Evolutionary conservation across 2,888 invertebrate species (phyloP), one percentile per base, ranked within the genome.

Genomic region (Drosophila rubida): DNA sequence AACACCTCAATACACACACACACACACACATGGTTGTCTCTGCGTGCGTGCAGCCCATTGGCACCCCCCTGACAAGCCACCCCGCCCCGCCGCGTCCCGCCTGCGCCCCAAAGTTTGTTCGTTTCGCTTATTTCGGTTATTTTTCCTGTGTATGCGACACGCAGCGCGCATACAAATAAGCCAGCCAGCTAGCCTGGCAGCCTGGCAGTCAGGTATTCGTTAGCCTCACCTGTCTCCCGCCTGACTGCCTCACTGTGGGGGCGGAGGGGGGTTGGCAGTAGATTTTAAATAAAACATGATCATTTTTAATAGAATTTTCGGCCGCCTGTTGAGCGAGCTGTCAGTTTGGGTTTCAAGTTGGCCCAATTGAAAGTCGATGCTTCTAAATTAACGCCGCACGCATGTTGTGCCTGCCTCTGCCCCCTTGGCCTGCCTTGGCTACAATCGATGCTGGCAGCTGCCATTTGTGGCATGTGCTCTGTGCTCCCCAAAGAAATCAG

Each of bases 141-240:
- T 78, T 72, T 74, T 61, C 46, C 70, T 69, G 65, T 59, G 30
- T n/a, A 58, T 50, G 65, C 57, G 64, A 57, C 68, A 71, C 69
- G 75, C 68, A 81, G 64, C 16, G 68, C 61, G 81, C 71, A 81
- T 86, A 83, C 77, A 79, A 81, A 83, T 86, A 62, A 69, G 70
- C 45, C 46, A 25, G n/a, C n/a, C n/a, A n/a, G n/a, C n/a, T n/a
- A n/a, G n/a, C n/a, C n/a, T n/a, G n/a, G n/a, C n/a, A n/a, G 55
- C 45, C 22, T 22, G 53, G 41, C 4, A 41, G 32, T 32, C 11
- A 39, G 22, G 44, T 42, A 23, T 27, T 7, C 48, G n/a, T 22
- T 32, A 7, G 4, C 22, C 46, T 59, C 48, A 35, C 48, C 48
- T 62, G 65, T 6, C 27, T 27, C 14, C 5, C 25, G 0, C 8